Evolutionary conservation across 2,888 invertebrate genomes (phyloP).

Genomic region (Cataglyphis cursor): DNA sequence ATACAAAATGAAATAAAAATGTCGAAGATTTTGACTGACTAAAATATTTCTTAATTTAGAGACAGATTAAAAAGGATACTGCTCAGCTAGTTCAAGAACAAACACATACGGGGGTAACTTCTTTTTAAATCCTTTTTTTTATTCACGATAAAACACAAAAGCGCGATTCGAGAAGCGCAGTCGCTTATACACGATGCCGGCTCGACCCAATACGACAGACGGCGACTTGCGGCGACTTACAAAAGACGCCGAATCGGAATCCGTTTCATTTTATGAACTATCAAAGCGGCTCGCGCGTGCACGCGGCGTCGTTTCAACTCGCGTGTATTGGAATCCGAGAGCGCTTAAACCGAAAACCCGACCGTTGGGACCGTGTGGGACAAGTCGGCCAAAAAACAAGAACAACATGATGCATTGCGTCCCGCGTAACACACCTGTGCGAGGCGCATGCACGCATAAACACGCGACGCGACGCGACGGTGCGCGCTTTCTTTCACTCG

Average conservation of each 20-base stretch:
- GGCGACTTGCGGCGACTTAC: conserved; percentile 77
- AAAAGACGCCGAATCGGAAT: conserved; percentile 83
- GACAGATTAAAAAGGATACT: background rate
- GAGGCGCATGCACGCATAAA: conserved; percentile 12
- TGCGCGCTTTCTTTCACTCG: conserved; percentile 6
- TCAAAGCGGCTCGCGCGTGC: conserved; percentile 75
- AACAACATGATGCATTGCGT: conserved; percentile 12
- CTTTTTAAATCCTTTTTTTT: background rate
- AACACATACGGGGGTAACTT: background rate
- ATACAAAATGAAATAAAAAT: background rate
- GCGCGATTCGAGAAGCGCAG: background rate
- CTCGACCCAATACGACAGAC: conserved; percentile 37
- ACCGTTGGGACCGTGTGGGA: conserved; percentile 11
- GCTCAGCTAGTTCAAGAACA: background rate
- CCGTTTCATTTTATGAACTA: conserved; percentile 82
- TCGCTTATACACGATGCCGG: background rate
- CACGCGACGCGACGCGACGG: conserved; percentile 5
- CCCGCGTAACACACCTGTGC: conserved; percentile 47
- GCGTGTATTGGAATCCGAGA: conserved; percentile 74
- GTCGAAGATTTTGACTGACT: background rate
- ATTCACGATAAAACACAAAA: conserved; percentile 3
- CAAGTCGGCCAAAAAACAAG: conserved; percentile 21
- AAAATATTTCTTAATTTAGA: background rate
- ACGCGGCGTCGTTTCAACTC: conserved; percentile 76
- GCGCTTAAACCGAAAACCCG: conserved; percentile 55